phyloP scores from a whole-genome alignment of 1,140 invertebrate species.

The Drosophila ficusphila region DNA sequence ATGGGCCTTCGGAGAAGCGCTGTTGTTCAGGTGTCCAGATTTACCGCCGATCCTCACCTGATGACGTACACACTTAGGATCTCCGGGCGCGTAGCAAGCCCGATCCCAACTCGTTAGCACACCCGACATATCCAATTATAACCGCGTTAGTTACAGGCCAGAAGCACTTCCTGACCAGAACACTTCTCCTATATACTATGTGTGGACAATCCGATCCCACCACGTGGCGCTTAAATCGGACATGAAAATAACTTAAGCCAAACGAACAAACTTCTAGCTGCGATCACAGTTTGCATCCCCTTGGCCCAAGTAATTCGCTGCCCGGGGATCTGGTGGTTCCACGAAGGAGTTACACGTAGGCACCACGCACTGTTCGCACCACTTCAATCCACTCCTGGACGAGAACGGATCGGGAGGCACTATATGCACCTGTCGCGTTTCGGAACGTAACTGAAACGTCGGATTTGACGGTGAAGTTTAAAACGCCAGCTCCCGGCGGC shows the following conservation, averaged over 20 bases:
- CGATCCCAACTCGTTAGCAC: neutral
- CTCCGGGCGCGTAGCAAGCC: neutral
- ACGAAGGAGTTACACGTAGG: constrained; percentile 21
- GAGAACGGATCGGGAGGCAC: constrained; percentile 25
- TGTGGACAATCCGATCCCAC: constrained; percentile 1
- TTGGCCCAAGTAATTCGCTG: constrained; percentile 84
- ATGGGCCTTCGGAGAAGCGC: constrained; percentile 10
- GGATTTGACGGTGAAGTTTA: constrained; percentile 75
- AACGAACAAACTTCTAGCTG: constrained; percentile 83
- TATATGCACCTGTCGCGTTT: constrained; percentile 83
- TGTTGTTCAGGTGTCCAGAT: neutral
- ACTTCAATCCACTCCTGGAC: neutral
- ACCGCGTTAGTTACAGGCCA: neutral
- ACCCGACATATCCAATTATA: constrained; percentile 6
- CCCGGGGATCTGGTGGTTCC: neutral
- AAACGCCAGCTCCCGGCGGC: constrained; percentile 58
- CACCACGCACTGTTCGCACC: neutral
- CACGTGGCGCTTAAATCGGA: constrained; percentile 63
- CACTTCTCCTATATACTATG: neutral
- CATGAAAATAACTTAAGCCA: constrained; percentile 84
- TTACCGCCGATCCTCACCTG: constrained; percentile 20
- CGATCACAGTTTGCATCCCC: constrained; percentile 81
- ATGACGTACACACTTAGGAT: neutral
- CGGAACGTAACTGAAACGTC: constrained; percentile 80
- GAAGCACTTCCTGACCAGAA: neutral